These are phyloP conservation scores for Chymomyza fuscimana DNA, from an alignment of 2,888 invertebrate genomes.

Conservation along the genomic window DNA sequence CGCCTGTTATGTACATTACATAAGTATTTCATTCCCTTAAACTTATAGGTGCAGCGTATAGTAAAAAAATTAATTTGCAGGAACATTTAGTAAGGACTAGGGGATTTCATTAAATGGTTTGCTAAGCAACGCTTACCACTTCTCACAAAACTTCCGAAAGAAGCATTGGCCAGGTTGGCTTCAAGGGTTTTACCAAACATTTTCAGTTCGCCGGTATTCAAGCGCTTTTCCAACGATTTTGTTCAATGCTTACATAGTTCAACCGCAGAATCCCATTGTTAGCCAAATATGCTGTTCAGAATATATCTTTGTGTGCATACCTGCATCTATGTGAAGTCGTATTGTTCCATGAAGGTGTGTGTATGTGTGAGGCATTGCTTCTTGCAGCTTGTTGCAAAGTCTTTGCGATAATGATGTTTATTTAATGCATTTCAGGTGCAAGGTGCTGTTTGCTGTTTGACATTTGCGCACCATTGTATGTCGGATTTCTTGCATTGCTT, in stretches of 20 bases:
- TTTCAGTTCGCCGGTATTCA: neutral
- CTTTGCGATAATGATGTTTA: constrained; percentile 74
- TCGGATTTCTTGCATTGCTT: constrained; percentile 52
- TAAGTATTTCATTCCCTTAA: too few relatives aligned
- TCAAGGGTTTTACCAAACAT: too few relatives aligned
- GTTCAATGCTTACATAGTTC: constrained; percentile 46
- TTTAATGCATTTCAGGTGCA: constrained; percentile 74
- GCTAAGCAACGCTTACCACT: too few relatives aligned
- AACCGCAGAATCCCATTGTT: constrained; percentile 70
- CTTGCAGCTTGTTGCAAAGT: constrained; percentile 38
- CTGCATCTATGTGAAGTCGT: constrained; percentile 19
- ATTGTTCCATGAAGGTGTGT: constrained; percentile 24
- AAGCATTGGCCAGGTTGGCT: too few relatives aligned
- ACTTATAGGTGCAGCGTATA: too few relatives aligned
- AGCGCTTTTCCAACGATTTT: neutral
- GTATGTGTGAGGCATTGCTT: constrained; percentile 1
- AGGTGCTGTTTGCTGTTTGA: constrained; percentile 68
- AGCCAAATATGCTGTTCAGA: constrained; percentile 49
- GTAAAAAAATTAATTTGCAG: too few relatives aligned
- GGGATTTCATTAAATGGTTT: too few relatives aligned
- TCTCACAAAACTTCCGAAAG: too few relatives aligned
- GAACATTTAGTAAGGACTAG: too few relatives aligned
- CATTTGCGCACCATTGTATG: constrained; percentile 52
- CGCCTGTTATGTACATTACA: too few relatives aligned
- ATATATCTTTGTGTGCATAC: constrained; percentile 18